phyloP scores from a whole-genome alignment of 2,888 invertebrate species.

The Fragum whitleyi region DNA sequence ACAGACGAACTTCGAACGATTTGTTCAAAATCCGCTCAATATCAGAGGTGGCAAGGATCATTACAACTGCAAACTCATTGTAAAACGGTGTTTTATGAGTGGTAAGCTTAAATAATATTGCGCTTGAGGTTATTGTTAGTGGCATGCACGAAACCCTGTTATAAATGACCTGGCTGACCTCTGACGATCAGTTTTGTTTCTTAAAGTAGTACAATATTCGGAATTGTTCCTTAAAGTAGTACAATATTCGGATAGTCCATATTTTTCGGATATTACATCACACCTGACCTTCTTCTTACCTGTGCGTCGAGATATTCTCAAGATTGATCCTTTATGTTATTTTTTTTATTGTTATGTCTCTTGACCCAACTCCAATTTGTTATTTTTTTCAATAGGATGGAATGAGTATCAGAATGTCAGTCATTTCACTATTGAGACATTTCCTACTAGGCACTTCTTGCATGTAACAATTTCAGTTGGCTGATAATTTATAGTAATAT shows the following conservation, averaged over 20 bases:
- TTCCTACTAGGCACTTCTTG: too few relatives aligned
- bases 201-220: neutral
- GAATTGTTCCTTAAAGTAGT: neutral
- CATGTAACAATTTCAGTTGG: too few relatives aligned
- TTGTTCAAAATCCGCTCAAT: neutral
- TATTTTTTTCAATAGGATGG: too few relatives aligned
- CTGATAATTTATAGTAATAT: too few relatives aligned
- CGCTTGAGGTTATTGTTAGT: neutral
- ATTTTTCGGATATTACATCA: constrained; percentile 8
- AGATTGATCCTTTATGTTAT: too few relatives aligned
- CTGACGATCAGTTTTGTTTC: neutral
- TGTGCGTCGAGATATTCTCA: too few relatives aligned
- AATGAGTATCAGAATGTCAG: too few relatives aligned
- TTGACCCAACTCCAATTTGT: too few relatives aligned
- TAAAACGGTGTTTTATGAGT: constrained; percentile 1
- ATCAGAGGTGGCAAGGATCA: neutral
- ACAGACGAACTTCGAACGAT: neutral
- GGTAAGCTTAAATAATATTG: constrained; percentile 2
- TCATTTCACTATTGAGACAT: too few relatives aligned
- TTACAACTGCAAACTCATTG: neutral
- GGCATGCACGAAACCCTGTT: neutral
- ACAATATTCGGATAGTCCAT: neutral
- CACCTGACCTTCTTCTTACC: too few relatives aligned
- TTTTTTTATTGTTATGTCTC: too few relatives aligned
- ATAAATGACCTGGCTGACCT: neutral